Evolutionary conservation across 2,888 invertebrate genomes (phyloP), one percentile per base, ranked within the genome.

Genomic region (Oxycera nigricornis): DNA sequence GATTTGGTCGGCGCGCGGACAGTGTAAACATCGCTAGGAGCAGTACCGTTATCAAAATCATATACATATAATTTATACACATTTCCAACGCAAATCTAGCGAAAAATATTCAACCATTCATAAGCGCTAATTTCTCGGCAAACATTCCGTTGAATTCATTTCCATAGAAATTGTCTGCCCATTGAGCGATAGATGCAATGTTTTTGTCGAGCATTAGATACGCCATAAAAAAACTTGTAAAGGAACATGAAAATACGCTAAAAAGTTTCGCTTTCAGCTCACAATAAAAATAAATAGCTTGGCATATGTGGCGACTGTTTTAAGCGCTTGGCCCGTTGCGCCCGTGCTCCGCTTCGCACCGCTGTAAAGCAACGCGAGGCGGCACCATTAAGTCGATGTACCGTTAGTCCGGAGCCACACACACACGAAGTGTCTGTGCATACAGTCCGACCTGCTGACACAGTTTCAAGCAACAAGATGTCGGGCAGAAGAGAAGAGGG

Each of bases 401-500:
- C 85, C 85, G 85, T 85, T 85, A 85, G 80, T 80, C 80, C 80
- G 82, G 82, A 84, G 84, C n/a, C n/a, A n/a, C n/a, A n/a, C n/a
- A n/a, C n/a, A n/a, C n/a, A n/a, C n/a, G n/a, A n/a, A n/a, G n/a
- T n/a, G n/a, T n/a, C n/a, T n/a, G n/a, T n/a, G n/a, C n/a, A n/a
- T n/a, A n/a, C n/a, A n/a, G n/a, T n/a, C n/a, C n/a, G n/a, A 85
- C 85, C 85, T 85, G 84, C 85, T 85, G 85, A 85, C 85, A 85
- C 81, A 85, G 85, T 85, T 85, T 85, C 85, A 31, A 52, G 85
- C 80, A 81, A 81, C 82, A 81, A 81, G 80, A 79, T 74, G 73
- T 76, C 74, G 55, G 65, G 73, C 74, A 68, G 2, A 22, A 20
- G 20, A 7, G 41, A 30, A 24, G 65, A 30, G 41, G 22, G 20